Conservation (phyloP, 2,888 invertebrate species). For the Megastigmus dorsalis region DNA sequence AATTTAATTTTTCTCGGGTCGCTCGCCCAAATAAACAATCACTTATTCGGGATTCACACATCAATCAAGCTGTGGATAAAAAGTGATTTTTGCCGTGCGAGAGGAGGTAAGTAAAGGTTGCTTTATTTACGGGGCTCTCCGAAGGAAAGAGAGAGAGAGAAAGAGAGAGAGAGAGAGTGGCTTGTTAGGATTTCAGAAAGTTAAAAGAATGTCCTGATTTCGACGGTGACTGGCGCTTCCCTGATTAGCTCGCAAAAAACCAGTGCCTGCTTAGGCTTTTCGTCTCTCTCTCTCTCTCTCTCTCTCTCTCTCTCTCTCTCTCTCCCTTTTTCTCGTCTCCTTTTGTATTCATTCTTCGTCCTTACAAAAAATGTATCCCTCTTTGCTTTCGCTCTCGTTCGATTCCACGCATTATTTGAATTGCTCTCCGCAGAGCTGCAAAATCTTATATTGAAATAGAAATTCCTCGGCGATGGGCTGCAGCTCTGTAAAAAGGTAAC, state of each 20-base stretch:
- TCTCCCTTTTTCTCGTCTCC: neutral
- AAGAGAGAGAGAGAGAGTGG: neutral
- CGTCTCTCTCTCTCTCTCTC: slow-evolving; percentile 17
- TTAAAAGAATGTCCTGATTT: slow-evolving; percentile 48
- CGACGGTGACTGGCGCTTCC: slow-evolving; percentile 53
- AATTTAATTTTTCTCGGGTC: slow-evolving; percentile 27
- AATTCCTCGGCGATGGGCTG: slow-evolving; percentile 37
- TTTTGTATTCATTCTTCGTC: slow-evolving; percentile 38
- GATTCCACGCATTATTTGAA: slow-evolving; percentile 51
- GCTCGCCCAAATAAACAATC: slow-evolving; percentile 44
- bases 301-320: neutral
- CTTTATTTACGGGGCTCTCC: slow-evolving; percentile 35
- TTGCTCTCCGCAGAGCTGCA: slow-evolving; percentile 31
- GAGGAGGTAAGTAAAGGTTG: neutral
- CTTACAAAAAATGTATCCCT: slow-evolving; percentile 49
- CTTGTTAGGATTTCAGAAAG: slow-evolving; percentile 47
- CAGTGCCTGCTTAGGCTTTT: slow-evolving; percentile 23
- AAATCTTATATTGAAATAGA: slow-evolving; percentile 42
- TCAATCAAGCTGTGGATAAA: slow-evolving; percentile 47
- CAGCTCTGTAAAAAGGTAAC: slow-evolving; percentile 35
- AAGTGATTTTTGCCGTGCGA: neutral
- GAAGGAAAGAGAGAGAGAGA: neutral
- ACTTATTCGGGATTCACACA: slow-evolving; percentile 50
- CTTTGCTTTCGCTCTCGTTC: slow-evolving; percentile 37
- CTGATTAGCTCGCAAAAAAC: slow-evolving; percentile 51